phyloP scores from a whole-genome alignment of 2,797 vertebrate genomes.

The Falco rusticolus region DNA sequence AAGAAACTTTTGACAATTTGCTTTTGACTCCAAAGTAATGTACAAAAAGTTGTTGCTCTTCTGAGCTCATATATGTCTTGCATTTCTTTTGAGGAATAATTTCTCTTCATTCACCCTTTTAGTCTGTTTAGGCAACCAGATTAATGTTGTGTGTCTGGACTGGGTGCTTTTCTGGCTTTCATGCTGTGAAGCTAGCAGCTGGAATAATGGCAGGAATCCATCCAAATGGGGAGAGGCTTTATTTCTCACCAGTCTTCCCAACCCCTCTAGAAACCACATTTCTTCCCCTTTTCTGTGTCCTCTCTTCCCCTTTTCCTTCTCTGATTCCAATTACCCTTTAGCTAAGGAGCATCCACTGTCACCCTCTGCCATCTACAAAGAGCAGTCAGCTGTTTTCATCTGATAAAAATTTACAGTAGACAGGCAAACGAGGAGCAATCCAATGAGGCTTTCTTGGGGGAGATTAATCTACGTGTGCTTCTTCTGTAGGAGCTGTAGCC shows the following conservation, averaged over 20 bases:
- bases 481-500: not conserved
- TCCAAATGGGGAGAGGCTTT: not conserved
- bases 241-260: constrained; percentile 1
- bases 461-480: not conserved
- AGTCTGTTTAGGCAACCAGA: constrained; percentile 23
- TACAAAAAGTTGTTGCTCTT: constrained; percentile 14
- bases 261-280: not conserved
- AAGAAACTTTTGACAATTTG: constrained; percentile 6
- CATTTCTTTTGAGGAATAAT: not conserved
- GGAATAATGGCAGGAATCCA: not conserved
- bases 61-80: not conserved
- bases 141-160: not conserved
- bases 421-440: not conserved
- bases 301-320: not conserved
- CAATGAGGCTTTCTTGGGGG: not conserved
- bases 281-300: not conserved
- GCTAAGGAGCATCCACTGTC: not conserved
- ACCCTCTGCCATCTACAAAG: not conserved
- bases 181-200: not conserved
- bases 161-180: not conserved
- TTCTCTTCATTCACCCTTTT: constrained; percentile 53
- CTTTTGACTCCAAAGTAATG: constrained; percentile 6
- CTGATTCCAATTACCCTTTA: constrained; percentile 25
- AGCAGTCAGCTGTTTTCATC: constrained; percentile 17
- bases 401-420: constrained; percentile 15